Base-by-base conservation (phyloP, 2,113 vertebrate genomes). In the Hemicordylus capensis region DNA sequence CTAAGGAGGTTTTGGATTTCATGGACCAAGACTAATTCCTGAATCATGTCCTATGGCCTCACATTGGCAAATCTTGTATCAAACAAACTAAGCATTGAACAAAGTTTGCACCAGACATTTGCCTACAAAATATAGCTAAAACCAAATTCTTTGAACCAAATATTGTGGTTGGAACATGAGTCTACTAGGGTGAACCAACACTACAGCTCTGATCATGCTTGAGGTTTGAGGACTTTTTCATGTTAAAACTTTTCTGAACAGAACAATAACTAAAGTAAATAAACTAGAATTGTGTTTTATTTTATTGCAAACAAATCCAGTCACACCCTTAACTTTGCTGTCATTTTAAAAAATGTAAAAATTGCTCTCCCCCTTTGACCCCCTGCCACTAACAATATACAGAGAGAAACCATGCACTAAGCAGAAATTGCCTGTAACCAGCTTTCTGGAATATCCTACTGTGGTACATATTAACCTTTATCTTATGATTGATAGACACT, bases 401-500 rank as follows among this genome's bases (percentile, higher is more conserved):
- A 78, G 76, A 89, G 84, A 74, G 72, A 91, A 85, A 59, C 37
- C 61, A 91, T 86, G 63, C 14, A 91, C 72, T 39, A 76, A 78
- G 87, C 73, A 81, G 63, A 74, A 86, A 44, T 75, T 3, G n/a
- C 76, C 93, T 90, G 85, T 87, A 93, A 88, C 78, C 81, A 67
- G 48, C 66, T 81, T 89, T 91, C 88, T 90, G 31, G 91, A 92
- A 80, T 90, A 89, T 85, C 84, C 89, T 70, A 73, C 24, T 85
- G 88, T 69, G 81, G 85, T 70, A 88, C 78, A 42, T 87, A 90
- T 93, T 89, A 89, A 83, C 91, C 80, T 93, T 92, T 92, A 89
- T 77, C 85, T 89, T 87, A 64, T 88, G 90, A 87, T 90, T 90
- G 86, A 91, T 94, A 93, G 93, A 88, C 7, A 28, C 85, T 89